Evolutionary conservation across 2,113 vertebrate genomes (phyloP), one percentile per base, ranked within the genome.

Genomic region (Amblyopsis rosae): DNA sequence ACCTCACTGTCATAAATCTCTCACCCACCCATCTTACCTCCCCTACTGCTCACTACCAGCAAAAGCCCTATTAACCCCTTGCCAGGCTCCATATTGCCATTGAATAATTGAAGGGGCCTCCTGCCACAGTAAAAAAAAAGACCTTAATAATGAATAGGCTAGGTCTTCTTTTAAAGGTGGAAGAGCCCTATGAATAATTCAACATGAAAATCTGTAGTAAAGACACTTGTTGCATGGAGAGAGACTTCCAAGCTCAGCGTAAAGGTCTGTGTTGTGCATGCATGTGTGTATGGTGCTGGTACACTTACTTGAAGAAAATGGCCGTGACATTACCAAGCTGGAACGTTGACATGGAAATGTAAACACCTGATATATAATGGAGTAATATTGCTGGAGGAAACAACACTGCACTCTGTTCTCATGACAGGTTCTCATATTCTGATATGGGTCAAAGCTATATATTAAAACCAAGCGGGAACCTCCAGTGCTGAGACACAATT

Each of bases 21-120:
- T 73, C 81, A 65, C 76, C 70, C 45, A 69, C 75, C 81, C 69
- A 82, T 82, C 33, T 81, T 69, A 81, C 80, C 78, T 81, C 77
- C 79, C 63, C 74, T 67, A 59, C 79, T 12, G 75, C 81, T 86
- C 69, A 77, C 67, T 69, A 77, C 72, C 65, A 77, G 84, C 76
- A 86, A 88, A 89, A 86, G 85, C 74, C 89, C 85, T 87, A 92
- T 92, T 92, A 93, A 92, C 92, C 90, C 84, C 85, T 90, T 81
- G 86, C 86, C 77, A 67, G 76, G 84, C 77, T 87, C 84, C 75
- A 84, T 90, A 92, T 92, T 92, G 87, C 92, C 84, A 75, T 75
- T 93, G 76, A 92, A 93, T 92, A 90, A 92, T 92, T 92, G 86
- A 91, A 88, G 67, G 73, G 69, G 59, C 73, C 84, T 89, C 83